Evolutionary conservation across 1,140 invertebrate species (phyloP), one percentile per base, ranked within the genome.

Genomic region (Trichonephila clavata): DNA sequence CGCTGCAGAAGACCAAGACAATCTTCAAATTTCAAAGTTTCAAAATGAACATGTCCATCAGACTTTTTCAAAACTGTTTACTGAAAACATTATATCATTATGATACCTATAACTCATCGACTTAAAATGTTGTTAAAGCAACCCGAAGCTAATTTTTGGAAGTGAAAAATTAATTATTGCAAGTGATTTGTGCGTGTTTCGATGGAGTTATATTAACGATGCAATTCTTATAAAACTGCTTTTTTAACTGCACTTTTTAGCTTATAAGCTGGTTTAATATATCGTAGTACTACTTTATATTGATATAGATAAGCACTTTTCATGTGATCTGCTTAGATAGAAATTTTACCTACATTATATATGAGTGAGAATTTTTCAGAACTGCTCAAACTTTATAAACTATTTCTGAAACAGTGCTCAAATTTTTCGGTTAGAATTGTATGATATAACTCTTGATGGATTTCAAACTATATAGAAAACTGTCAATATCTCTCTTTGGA

Each of bases 11-110:
- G 32, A 32, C 27, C 68, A 18, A 77, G 68, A 77, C 68, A 77
- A 77, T 77, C 68, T 27, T 77, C 32, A 77, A 39, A 77, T 18
- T 77, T 77, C 68, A 77, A 77, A 77, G 68, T 77, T 39, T 39
- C 68, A 24, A 77, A 77, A 77, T 77, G 20, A 27, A 16, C 27
- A 18, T 77, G 68, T 77, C 68, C 68, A 32, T 77, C 68, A 77
- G 27, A 77, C 27, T 18, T 77, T 16, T 32, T 6, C 68, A 20
- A 27, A 77, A 32, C 16, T 77, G 18, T 27, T 16, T 32, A 32
- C 24, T 77, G 39, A 39, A 77, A 16, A 2, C 27, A 32, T 32
- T 77, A 32, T 18, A 77, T 24, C n/a, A 24, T 13, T n/a, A 24
- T 68, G 60, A 68, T n/a, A 24, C 14, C 27, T 68, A 24, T n/a